phyloP scores from a whole-genome alignment of 2,113 vertebrate genomes.

The Caretta caretta region DNA sequence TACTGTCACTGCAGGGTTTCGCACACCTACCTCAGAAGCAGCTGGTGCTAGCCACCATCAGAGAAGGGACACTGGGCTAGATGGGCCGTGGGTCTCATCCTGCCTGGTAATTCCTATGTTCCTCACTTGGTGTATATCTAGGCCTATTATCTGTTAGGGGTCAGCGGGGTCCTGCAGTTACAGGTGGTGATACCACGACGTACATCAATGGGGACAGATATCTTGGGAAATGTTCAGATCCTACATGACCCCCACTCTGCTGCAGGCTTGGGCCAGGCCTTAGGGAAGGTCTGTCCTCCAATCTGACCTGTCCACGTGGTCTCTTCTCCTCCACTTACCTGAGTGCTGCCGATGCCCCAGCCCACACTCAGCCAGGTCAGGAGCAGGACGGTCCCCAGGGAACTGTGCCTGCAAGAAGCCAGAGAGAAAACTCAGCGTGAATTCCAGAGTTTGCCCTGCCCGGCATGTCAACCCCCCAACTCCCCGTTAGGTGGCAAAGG shows the following conservation, averaged over 20 bases:
- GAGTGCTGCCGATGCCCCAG: conserved; percentile 7
- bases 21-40: neutral
- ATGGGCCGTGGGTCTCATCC: neutral
- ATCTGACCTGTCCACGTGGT: too few relatives aligned
- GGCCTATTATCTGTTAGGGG: neutral
- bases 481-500: fast-evolving
- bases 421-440: neutral
- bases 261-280: too few relatives aligned
- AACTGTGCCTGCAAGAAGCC: neutral
- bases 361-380: conserved; percentile 60
- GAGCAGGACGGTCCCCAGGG: conserved; percentile 25
- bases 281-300: neutral
- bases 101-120: neutral
- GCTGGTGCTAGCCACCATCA: neutral
- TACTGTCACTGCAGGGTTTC: neutral
- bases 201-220: neutral
- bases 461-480: neutral
- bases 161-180: neutral
- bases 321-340: conserved; percentile 55
- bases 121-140: neutral
- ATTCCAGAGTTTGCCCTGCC: neutral
- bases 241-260: neutral
- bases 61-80: neutral
- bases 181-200: neutral
- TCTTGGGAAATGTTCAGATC: neutral